Conservation (phyloP, 1,140 invertebrate species). For the Drosophila pruinosa region DNA sequence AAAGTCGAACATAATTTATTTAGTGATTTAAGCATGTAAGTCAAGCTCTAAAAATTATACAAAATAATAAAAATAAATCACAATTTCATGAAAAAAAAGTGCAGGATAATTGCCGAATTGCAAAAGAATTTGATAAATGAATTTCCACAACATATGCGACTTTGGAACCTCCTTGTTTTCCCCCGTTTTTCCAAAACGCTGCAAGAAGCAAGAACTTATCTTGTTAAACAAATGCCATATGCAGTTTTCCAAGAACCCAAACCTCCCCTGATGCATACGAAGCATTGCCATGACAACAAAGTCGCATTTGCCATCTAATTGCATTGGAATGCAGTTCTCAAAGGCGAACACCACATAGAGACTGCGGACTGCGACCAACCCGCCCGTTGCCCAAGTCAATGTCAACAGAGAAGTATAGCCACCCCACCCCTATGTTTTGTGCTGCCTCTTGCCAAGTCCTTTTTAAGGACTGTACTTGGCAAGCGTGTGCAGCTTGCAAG, state of each 20-base stretch:
- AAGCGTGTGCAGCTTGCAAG: constrained; percentile 68
- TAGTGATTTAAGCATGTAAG: too few relatives aligned
- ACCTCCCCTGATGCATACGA: constrained; percentile 53
- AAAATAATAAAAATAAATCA: too few relatives aligned
- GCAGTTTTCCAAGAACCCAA: constrained; percentile 63
- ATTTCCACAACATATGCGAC: neutral
- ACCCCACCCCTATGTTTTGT: constrained; percentile 47
- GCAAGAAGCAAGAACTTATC: neutral
- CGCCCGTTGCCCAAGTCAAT: constrained; percentile 61
- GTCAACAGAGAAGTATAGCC: constrained; percentile 48
- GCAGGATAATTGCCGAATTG: neutral
- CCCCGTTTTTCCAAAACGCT: neutral
- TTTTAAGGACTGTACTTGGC: constrained; percentile 56
- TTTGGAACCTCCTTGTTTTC: neutral
- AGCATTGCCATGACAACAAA: constrained; percentile 42
- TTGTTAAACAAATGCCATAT: constrained; percentile 38
- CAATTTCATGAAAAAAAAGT: too few relatives aligned
- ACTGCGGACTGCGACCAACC: constrained; percentile 2
- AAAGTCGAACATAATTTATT: too few relatives aligned
- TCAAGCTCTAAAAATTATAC: too few relatives aligned
- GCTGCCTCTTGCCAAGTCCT: neutral
- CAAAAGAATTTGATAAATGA: constrained; percentile 3
- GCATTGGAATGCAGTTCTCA: constrained; percentile 67
- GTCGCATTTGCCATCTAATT: constrained; percentile 48
- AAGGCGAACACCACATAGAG: neutral